A percentile compares a stretch with the other conserved stretches of the same genome.
These are phyloP conservation scores for Grammomys dolichurus DNA, from an alignment of 2,113 vertebrate species.

Conservation along the genomic window DNA sequence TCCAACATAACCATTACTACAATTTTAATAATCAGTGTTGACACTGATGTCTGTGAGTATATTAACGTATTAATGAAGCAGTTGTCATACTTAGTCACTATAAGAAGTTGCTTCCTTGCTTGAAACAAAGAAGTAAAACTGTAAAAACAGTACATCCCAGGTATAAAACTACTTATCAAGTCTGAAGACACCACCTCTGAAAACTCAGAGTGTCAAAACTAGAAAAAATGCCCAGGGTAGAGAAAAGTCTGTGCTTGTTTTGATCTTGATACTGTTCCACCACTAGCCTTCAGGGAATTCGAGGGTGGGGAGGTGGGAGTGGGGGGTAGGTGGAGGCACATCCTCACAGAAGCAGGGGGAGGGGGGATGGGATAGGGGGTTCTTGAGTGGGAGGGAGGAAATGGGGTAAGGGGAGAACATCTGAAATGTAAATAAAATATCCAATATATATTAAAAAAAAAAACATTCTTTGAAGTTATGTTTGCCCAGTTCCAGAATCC, in stretches of 20 bases:
- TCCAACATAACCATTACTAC: neutral
- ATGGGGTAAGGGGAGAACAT: too few species aligned
- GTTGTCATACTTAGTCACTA: neutral
- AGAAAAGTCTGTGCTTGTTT: slow-evolving; percentile 45
- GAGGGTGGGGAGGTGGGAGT: too few species aligned
- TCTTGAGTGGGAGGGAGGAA: too few species aligned
- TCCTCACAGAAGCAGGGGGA: too few species aligned
- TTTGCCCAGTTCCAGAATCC: neutral
- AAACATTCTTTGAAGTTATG: slow-evolving; percentile 45
- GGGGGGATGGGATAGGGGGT: too few species aligned
- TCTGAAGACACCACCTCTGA: neutral
- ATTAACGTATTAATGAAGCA: neutral
- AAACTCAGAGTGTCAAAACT: neutral
- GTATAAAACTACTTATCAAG: slow-evolving; percentile 24
- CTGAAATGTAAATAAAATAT: too few species aligned
- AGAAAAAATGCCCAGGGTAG: slow-evolving; percentile 2
- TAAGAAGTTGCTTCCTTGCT: neutral
- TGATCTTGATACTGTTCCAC: neutral
- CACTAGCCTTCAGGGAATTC: neutral
- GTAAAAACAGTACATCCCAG: neutral
- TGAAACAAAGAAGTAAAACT: slow-evolving; percentile 7
- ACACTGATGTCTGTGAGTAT: neutral
- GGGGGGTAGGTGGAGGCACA: too few species aligned
- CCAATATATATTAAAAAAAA: too few species aligned
- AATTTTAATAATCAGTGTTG: neutral